Percentiles rank a stretch among this genome's conserved stretches.
These are phyloP conservation scores for Lepidothrix coronata DNA, from an alignment of 2,113 vertebrate species.

Conservation along the genomic window DNA sequence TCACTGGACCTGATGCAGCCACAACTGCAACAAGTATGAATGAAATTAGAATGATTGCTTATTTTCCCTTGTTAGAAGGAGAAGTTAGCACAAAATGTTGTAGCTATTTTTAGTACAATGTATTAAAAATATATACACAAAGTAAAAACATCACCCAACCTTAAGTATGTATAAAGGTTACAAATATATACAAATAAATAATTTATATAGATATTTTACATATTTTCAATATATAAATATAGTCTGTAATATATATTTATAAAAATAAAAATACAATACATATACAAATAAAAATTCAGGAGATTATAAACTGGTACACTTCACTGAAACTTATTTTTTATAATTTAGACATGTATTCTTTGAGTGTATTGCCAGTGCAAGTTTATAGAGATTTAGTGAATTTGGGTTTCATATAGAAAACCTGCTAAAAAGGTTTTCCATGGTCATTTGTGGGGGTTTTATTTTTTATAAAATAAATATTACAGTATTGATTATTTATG, in stretches of 20 bases:
- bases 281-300: neutral
- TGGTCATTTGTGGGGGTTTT: neutral
- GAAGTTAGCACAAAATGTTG: neutral
- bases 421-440: neutral
- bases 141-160: neutral
- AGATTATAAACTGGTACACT: neutral
- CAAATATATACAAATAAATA: neutral
- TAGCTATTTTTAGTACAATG: neutral
- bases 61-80: neutral
- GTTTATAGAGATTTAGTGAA: slow-evolving; percentile 47
- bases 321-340: slow-evolving; percentile 42
- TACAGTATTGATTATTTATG: slow-evolving; percentile 23
- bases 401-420: slow-evolving; percentile 32
- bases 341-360: slow-evolving; percentile 51
- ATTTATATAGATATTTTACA: neutral
- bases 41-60: neutral
- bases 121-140: neutral
- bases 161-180: neutral
- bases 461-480: neutral
- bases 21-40: neutral
- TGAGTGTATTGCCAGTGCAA: slow-evolving; percentile 27
- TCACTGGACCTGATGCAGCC: neutral
- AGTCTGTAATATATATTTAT: neutral
- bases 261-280: neutral
- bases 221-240: neutral